Conservation (phyloP, 2,797 vertebrate species). For the Pantherophis vulpinus region DNA sequence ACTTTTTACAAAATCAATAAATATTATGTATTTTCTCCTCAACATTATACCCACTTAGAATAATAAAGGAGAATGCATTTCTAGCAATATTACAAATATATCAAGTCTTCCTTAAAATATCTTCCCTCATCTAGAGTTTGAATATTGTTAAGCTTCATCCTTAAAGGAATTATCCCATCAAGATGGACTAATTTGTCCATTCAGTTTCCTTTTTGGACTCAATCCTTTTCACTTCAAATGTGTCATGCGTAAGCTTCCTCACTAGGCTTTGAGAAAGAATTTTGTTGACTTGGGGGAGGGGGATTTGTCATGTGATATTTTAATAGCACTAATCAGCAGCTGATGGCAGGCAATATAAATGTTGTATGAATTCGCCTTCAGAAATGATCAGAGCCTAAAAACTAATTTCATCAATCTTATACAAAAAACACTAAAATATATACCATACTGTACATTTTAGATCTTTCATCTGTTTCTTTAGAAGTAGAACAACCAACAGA, state of each 20-base stretch:
- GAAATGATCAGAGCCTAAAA: background rate
- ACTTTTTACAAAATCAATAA: conserved; percentile 55
- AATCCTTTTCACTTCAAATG: background rate
- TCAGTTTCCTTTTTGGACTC: background rate
- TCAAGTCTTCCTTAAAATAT: conserved; percentile 29
- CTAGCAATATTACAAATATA: background rate
- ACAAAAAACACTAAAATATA: background rate
- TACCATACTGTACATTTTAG: background rate
- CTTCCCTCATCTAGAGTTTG: background rate
- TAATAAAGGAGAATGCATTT: background rate
- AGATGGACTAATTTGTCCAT: background rate
- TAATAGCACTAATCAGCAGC: background rate
- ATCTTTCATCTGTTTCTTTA: background rate
- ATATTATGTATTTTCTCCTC: conserved; percentile 27
- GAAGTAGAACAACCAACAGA: no score
- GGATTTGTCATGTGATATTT: background rate
- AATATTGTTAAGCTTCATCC: background rate
- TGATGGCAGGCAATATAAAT: background rate
- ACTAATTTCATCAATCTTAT: background rate
- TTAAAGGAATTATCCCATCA: background rate
- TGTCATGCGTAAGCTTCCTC: background rate
- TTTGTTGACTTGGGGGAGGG: background rate
- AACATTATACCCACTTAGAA: background rate
- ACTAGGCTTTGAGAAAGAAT: background rate
- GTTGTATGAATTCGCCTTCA: background rate